A percentile compares a stretch with the other conserved stretches of the same genome.
phyloP scores from a whole-genome alignment of 1,140 invertebrate genomes.

The Pseudoatta argentina region DNA sequence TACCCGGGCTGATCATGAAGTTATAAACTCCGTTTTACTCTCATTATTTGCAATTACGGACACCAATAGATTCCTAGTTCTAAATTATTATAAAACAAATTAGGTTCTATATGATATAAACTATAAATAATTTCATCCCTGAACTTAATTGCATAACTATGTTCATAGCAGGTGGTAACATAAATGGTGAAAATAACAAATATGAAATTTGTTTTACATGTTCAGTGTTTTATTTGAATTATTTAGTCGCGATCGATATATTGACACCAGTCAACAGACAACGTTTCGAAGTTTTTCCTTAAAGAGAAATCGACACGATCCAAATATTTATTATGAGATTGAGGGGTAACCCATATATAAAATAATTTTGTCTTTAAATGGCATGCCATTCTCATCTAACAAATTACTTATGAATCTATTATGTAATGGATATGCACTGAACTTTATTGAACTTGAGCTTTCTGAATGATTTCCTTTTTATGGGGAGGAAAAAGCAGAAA shows the following conservation, averaged over 20 bases:
- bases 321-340: not conserved
- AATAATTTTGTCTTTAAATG: constrained; percentile 1
- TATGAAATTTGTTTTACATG: not conserved
- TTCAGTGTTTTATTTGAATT: not conserved
- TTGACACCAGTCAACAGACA: not conserved
- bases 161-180: not conserved
- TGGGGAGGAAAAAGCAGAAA: not conserved
- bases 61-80: not conserved
- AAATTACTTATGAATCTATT: not conserved
- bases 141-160: not conserved
- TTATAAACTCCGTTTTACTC: not conserved
- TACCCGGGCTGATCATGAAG: constrained; percentile 35
- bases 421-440: not conserved
- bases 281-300: too few species aligned
- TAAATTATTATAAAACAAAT: not conserved
- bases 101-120: too few species aligned
- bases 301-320: not conserved
- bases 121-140: not conserved
- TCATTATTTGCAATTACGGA: constrained; percentile 31
- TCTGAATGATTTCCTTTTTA: not conserved
- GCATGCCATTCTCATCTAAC: not conserved
- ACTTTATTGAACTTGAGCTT: constrained; percentile 9
- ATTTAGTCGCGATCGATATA: not conserved
- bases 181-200: not conserved
- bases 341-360: not conserved